A percentile compares a stretch with the other conserved stretches of the same genome.
Evolutionary conservation across 1,140 invertebrate species (phyloP).

Genomic region (Drosophila malerkotliana): DNA sequence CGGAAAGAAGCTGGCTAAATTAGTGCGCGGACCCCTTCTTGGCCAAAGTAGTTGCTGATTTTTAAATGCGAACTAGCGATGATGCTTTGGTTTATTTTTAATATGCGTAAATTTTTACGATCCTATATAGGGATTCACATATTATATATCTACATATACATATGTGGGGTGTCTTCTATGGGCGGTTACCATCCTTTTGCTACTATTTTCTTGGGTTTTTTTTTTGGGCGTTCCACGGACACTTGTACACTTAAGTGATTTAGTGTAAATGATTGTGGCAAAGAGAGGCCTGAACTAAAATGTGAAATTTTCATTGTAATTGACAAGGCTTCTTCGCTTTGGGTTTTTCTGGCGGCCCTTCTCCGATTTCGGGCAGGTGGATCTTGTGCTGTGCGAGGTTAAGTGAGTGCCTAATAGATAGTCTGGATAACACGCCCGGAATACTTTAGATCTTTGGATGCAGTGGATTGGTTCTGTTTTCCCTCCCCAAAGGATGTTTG

Average conservation of each 20-base stretch:
- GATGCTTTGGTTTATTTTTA: constrained; percentile 66
- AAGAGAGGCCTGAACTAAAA: constrained; percentile 33
- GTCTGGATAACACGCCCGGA: constrained; percentile 2
- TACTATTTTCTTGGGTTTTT: constrained; percentile 20
- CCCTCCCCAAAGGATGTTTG: too few relatives aligned
- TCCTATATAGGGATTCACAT: constrained; percentile 2
- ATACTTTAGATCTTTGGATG: too few relatives aligned
- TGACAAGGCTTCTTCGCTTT: constrained; percentile 18
- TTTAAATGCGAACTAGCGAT: constrained; percentile 27
- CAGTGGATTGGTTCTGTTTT: too few relatives aligned
- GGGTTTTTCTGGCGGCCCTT: too few relatives aligned
- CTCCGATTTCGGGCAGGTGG: constrained; percentile 33
- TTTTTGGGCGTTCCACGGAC: constrained; percentile 54
- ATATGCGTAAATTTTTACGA: constrained; percentile 69
- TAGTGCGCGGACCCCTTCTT: constrained; percentile 38
- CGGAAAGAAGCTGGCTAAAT: constrained; percentile 68
- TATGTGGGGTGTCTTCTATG: constrained; percentile 48
- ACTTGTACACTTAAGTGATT: constrained; percentile 80
- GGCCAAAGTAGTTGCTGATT: constrained; percentile 21
- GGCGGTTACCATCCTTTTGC: constrained; percentile 33
- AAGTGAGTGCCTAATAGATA: constrained; percentile 24
- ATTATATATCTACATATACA: constrained; percentile 3
- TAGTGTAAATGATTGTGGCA: constrained; percentile 80
- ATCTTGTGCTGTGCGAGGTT: constrained; percentile 1
- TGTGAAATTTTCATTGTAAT: constrained; percentile 43